Conservation (phyloP, 2,113 vertebrate species). For the Mixornis gularis region DNA sequence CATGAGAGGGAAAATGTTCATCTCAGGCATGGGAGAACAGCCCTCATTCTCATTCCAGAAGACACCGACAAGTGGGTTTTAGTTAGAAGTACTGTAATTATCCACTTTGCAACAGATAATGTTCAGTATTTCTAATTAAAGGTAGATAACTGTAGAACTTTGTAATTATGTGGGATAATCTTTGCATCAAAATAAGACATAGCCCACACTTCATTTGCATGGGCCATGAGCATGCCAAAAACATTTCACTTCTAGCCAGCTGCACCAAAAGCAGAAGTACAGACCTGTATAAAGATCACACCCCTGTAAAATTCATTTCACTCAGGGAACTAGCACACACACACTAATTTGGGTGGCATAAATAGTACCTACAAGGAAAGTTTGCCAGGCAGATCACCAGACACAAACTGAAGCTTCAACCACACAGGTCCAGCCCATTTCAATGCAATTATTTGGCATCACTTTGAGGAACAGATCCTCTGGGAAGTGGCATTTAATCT, state of each 20-base stretch:
- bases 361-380: neutral
- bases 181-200: neutral
- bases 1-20: neutral
- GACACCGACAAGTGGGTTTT: neutral
- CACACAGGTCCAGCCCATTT: neutral
- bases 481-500: neutral
- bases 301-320: neutral
- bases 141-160: neutral
- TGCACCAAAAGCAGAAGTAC: neutral
- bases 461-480: neutral
- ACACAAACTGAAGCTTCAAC: neutral
- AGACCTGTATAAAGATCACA: neutral
- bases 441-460: neutral
- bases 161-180: neutral
- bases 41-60: slow-evolving; percentile 17
- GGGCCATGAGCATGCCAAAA: neutral
- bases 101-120: neutral
- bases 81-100: slow-evolving; percentile 19
- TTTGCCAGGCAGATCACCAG: neutral
- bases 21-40: neutral
- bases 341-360: neutral
- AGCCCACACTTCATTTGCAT: neutral
- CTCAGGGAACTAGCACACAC: neutral
- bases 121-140: neutral
- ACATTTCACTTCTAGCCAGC: neutral